Evolutionary conservation across 2,797 vertebrate genomes (phyloP).

Genomic region (Schizothorax lantsangensis): DNA sequence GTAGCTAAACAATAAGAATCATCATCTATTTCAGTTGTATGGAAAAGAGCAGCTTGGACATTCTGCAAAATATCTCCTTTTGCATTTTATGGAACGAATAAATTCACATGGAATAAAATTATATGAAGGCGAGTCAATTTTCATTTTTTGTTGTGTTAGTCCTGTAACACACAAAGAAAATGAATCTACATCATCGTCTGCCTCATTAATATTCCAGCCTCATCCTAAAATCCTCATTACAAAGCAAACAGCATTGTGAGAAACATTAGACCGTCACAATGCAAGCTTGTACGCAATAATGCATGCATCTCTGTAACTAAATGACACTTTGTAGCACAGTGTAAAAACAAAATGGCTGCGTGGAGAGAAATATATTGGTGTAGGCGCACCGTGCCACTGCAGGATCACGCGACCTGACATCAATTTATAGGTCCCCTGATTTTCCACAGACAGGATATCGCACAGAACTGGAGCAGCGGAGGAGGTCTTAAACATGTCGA

Average conservation of each 20-base stretch:
- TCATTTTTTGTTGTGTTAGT: neutral
- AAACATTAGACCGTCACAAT: conserved; percentile 9
- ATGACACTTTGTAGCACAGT: conserved; percentile 34
- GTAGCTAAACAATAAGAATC: too few relatives aligned
- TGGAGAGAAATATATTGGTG: conserved; percentile 39
- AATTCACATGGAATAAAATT: neutral
- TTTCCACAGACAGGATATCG: conserved; percentile 47
- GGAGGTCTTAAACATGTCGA: conserved; percentile 70
- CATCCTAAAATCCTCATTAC: conserved; percentile 9
- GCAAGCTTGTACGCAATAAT: conserved; percentile 17
- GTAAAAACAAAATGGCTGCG: conserved; percentile 44
- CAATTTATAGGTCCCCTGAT: conserved; percentile 49
- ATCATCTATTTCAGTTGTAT: too few relatives aligned
- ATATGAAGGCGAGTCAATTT: neutral
- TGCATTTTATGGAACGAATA: neutral
- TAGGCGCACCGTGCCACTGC: neutral
- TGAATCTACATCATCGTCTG: conserved; percentile 4
- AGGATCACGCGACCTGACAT: conserved; percentile 40
- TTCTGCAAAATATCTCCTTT: neutral
- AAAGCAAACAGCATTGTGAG: conserved; percentile 16
- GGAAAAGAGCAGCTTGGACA: neutral
- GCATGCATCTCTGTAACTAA: conserved; percentile 5
- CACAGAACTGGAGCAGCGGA: conserved; percentile 61
- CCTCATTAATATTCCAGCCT: conserved; percentile 6
- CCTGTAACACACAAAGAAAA: neutral